phyloP scores from a whole-genome alignment of 2,113 vertebrate genomes.

The Tachuris rubrigastra region DNA sequence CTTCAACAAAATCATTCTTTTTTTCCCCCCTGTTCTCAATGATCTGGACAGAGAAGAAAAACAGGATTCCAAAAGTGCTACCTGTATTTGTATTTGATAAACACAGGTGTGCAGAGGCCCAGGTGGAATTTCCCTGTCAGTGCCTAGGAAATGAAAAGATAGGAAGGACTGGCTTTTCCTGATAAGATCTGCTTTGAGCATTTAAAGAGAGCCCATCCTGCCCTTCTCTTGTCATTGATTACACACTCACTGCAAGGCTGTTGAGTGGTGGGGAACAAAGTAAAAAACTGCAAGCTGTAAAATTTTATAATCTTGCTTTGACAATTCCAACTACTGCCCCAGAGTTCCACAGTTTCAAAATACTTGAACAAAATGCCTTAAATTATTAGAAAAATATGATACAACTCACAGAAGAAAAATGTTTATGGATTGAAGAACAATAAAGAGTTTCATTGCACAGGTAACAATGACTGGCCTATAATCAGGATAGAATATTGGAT shows the following conservation, averaged over 20 bases:
- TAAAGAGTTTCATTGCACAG: not conserved
- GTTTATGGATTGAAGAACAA: not conserved
- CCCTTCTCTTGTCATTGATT: not conserved
- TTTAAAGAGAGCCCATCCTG: not conserved
- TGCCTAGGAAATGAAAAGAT: not conserved
- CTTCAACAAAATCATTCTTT: not conserved
- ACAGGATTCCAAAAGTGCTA: not conserved
- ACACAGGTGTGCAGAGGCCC: not conserved
- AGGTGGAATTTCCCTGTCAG: not conserved
- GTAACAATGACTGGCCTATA: not conserved
- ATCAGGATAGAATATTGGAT: not conserved
- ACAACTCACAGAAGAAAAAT: not conserved
- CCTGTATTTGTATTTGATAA: not conserved
- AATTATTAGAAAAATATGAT: not conserved
- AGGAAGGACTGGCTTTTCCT: not conserved
- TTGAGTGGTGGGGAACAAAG: not conserved
- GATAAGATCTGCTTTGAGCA: not conserved
- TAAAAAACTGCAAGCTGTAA: not conserved
- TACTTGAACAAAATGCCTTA: not conserved
- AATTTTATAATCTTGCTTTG: not conserved
- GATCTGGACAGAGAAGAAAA: not conserved
- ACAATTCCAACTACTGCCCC: not conserved
- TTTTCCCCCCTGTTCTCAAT: not conserved
- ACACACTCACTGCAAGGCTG: not conserved
- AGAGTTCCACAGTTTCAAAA: not conserved